These are phyloP conservation scores for Phocoena sinus DNA, from an alignment of 2,113 vertebrate species.

Conservation along the genomic window DNA sequence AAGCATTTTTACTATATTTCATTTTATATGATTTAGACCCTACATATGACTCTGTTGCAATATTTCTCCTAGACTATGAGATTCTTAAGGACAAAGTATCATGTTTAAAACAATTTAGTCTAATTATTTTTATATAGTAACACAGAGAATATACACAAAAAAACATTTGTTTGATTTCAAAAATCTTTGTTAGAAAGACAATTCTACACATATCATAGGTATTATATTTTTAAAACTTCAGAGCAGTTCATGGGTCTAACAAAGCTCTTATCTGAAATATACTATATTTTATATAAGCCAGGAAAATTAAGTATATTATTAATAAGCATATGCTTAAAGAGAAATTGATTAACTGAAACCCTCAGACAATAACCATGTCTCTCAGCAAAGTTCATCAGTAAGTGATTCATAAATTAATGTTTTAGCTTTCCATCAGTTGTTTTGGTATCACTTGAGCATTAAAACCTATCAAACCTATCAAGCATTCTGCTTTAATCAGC, in stretches of 20 bases:
- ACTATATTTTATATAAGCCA: neutral
- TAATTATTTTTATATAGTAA: neutral
- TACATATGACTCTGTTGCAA: neutral
- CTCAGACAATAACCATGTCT: constrained; percentile 65
- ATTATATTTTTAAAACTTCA: neutral
- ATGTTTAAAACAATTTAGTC: neutral
- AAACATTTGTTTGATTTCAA: constrained; percentile 1
- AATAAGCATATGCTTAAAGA: constrained; percentile 65
- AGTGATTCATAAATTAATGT: constrained; percentile 68
- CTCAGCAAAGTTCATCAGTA: constrained; percentile 58
- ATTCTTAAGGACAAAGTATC: neutral
- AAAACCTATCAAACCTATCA: constrained; percentile 24
- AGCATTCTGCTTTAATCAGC: constrained; percentile 34
- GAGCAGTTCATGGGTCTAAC: neutral
- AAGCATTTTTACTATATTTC: neutral
- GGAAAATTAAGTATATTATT: constrained; percentile 55
- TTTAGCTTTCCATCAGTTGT: constrained; percentile 44
- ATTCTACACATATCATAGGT: neutral
- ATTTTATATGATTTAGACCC: neutral
- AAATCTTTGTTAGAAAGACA: neutral
- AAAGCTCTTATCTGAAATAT: neutral
- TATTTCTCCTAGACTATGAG: neutral
- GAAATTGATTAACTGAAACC: constrained; percentile 71
- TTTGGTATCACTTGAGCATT: constrained; percentile 9
- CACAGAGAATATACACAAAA: neutral